Percentiles rank a stretch among this genome's conserved stretches.
These are phyloP conservation scores for Horisme vitalbata DNA, from an alignment of 2,888 invertebrate species.

Conservation along the genomic window DNA sequence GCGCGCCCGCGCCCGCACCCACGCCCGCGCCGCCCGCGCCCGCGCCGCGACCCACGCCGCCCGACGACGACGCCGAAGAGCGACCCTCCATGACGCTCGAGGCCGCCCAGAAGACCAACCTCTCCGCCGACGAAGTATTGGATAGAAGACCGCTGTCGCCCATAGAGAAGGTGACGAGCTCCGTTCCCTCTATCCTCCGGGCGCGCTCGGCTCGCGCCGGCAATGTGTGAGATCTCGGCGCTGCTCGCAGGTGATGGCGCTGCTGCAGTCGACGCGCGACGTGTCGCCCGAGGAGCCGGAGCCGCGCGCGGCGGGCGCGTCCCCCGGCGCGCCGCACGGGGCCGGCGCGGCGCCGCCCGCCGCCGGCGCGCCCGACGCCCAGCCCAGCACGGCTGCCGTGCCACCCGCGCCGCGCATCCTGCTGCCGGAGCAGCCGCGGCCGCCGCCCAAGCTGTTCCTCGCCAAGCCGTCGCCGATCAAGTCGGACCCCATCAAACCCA, in stretches of 20 bases:
- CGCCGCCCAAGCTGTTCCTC: slow-evolving; percentile 78
- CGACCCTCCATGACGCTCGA: slow-evolving; percentile 66
- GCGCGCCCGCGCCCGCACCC: slow-evolving; percentile 35
- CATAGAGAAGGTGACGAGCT: slow-evolving; percentile 79
- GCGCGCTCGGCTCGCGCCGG: no score
- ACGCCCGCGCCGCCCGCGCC: slow-evolving; percentile 43
- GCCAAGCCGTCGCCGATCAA: slow-evolving; percentile 80
- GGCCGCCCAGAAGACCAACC: slow-evolving; percentile 74
- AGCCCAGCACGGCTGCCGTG: slow-evolving; percentile 41
- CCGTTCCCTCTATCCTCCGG: no score
- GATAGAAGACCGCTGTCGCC: slow-evolving; percentile 79
- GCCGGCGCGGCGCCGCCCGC: slow-evolving; percentile 34
- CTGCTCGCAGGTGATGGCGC: slow-evolving; percentile 68
- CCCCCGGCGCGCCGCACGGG: slow-evolving; percentile 32
- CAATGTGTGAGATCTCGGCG: no score
- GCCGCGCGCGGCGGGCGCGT: slow-evolving; percentile 40
- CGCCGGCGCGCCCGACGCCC: slow-evolving; percentile 33
- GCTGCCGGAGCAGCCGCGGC: slow-evolving; percentile 76
- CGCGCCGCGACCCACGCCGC: slow-evolving; percentile 83
- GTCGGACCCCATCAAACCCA: slow-evolving; percentile 83
- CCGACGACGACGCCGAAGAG: slow-evolving; percentile 37
- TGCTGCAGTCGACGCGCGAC: slow-evolving; percentile 79
- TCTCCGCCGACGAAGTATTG: slow-evolving; percentile 74
- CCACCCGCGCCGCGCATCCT: slow-evolving; percentile 52
- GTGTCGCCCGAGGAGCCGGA: slow-evolving; percentile 66